phyloP scores from a whole-genome alignment of 2,113 vertebrate genomes.

The Raja brachyura region DNA sequence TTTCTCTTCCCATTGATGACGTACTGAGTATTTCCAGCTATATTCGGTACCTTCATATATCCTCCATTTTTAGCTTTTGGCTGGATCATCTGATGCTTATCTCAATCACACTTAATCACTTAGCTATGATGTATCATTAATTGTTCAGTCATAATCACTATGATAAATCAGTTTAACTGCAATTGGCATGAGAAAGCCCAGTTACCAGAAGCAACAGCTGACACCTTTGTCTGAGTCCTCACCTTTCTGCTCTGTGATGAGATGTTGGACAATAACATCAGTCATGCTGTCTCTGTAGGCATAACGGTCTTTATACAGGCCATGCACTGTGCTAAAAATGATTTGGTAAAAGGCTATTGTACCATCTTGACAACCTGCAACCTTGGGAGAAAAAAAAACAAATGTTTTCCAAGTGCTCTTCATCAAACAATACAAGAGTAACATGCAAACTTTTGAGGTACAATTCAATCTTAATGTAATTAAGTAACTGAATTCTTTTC shows the following conservation, averaged over 20 bases:
- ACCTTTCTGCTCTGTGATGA: constrained; percentile 92
- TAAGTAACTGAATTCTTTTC: background rate
- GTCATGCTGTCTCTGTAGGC: constrained; percentile 96
- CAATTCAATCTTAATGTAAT: background rate
- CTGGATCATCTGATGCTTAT: background rate
- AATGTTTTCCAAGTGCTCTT: background rate
- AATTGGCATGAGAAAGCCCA: background rate
- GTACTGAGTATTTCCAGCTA: background rate
- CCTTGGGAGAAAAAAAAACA: constrained; percentile 55
- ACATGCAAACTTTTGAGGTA: background rate
- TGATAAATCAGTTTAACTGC: background rate
- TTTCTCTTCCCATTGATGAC: too few species aligned
- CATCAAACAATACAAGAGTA: background rate
- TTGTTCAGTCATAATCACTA: background rate
- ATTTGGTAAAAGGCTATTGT: constrained; percentile 91
- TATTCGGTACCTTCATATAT: background rate
- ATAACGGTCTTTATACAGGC: constrained; percentile 91
- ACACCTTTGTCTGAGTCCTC: background rate
- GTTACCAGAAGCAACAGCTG: background rate
- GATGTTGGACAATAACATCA: constrained; percentile 91
- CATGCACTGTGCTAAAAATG: constrained; percentile 92
- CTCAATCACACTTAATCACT: background rate
- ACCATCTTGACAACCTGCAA: constrained; percentile 90
- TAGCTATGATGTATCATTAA: background rate
- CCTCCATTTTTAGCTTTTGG: too few species aligned